These are phyloP conservation scores for Linyphia triangularis DNA, from an alignment of 2,888 invertebrate species.

Conservation along the genomic window DNA sequence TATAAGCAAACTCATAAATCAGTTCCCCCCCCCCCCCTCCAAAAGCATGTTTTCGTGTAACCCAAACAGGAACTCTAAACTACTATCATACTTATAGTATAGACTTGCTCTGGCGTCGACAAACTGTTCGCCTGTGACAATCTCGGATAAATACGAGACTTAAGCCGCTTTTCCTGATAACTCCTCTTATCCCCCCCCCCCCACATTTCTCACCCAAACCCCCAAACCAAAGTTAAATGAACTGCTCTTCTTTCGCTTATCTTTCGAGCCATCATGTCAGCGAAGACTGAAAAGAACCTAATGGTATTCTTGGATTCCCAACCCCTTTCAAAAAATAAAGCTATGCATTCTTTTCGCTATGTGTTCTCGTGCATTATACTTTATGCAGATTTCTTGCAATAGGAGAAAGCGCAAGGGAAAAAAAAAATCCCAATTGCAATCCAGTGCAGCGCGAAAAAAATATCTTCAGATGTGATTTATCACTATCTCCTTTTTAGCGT, in stretches of 20 bases:
- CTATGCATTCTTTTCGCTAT: conserved; percentile 3
- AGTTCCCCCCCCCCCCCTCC: no score
- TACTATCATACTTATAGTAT: no score
- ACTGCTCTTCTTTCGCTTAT: conserved; percentile 16
- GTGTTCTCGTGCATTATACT: conserved; percentile 65
- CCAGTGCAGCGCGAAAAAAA: conserved; percentile 42
- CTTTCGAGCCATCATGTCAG: conserved; percentile 13
- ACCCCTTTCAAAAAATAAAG: conserved; percentile 22
- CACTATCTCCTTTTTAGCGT: conserved; percentile 10
- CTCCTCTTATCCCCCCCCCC: no score
- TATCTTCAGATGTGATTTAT: conserved; percentile 41
- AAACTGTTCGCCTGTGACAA: no score
- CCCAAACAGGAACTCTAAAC: no score
- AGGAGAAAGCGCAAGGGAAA: background rate
- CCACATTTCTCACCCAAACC: no score
- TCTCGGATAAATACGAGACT: no score
- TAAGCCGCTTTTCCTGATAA: no score
- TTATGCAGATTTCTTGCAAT: conserved; percentile 66
- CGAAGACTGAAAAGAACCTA: conserved; percentile 37
- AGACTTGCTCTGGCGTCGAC: no score
- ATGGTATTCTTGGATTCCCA: conserved; percentile 20
- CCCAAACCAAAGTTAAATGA: no score
- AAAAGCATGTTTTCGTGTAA: no score
- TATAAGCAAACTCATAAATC: no score
- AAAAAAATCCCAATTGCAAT: background rate